Conservation (phyloP, 2,797 vertebrate genomes). For the Scleropages formosus region DNA sequence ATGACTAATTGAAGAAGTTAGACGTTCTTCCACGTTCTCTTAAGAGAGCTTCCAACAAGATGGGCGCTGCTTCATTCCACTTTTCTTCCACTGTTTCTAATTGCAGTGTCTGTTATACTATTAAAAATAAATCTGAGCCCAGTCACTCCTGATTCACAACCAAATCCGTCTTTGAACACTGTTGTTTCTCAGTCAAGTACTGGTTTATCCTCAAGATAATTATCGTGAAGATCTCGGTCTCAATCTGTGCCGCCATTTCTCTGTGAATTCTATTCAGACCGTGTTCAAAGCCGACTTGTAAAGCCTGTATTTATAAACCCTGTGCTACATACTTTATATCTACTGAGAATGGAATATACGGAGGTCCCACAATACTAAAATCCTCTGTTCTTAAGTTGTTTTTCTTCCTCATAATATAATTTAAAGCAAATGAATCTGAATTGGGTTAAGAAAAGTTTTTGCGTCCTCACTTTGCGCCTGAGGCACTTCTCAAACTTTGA, state of each 20-base stretch:
- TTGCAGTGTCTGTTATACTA: slow-evolving; percentile 47
- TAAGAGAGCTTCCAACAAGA: slow-evolving; percentile 12
- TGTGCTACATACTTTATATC: slow-evolving; percentile 22
- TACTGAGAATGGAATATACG: slow-evolving; percentile 1
- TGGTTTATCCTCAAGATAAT: slow-evolving; percentile 38
- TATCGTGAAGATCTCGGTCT: slow-evolving; percentile 45
- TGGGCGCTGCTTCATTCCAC: not conserved
- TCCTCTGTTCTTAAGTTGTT: slow-evolving; percentile 17
- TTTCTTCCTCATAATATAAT: slow-evolving; percentile 31
- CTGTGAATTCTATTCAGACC: slow-evolving; percentile 20
- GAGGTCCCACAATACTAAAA: slow-evolving; percentile 9
- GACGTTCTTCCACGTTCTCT: not conserved
- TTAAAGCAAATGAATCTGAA: slow-evolving; percentile 35
- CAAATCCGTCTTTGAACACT: slow-evolving; percentile 38
- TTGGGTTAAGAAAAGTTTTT: slow-evolving; percentile 27
- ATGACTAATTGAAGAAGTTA: slow-evolving; percentile 26
- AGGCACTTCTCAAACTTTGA: slow-evolving; percentile 24
- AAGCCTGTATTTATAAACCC: slow-evolving; percentile 34
- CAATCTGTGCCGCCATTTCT: slow-evolving; percentile 40
- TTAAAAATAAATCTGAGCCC: slow-evolving; percentile 48
- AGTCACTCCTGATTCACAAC: slow-evolving; percentile 46
- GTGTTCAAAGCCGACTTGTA: slow-evolving; percentile 16
- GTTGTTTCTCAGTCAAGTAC: slow-evolving; percentile 33
- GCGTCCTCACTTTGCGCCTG: slow-evolving; percentile 1
- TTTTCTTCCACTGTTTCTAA: slow-evolving; percentile 40